Conservation (phyloP, 2,113 vertebrate genomes). For the Siniperca chuatsi region DNA sequence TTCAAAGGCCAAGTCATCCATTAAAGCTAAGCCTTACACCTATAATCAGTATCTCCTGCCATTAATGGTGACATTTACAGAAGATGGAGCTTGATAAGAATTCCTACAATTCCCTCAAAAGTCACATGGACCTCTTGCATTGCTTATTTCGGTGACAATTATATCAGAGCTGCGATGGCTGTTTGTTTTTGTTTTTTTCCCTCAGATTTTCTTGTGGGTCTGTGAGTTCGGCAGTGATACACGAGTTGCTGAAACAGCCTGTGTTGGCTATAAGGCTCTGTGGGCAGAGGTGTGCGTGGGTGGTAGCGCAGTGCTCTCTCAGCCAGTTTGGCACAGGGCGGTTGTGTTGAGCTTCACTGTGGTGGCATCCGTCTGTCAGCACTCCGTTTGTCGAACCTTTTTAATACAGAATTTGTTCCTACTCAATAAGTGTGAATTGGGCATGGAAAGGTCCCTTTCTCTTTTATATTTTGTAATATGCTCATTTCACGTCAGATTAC, state of each 20-base stretch:
- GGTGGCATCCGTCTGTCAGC: constrained; percentile 75
- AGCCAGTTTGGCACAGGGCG: constrained; percentile 77
- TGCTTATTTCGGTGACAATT: not conserved
- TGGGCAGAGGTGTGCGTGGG: constrained; percentile 79
- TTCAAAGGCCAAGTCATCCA: constrained; percentile 27
- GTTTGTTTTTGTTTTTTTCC: not conserved
- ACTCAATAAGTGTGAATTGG: constrained; percentile 9
- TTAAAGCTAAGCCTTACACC: constrained; percentile 26
- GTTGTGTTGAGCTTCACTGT: constrained; percentile 65
- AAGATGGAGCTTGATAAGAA: constrained; percentile 8
- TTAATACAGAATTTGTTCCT: constrained; percentile 34
- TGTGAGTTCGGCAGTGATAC: constrained; percentile 56
- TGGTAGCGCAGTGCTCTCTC: constrained; percentile 67
- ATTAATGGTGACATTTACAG: constrained; percentile 51
- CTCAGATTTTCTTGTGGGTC: constrained; percentile 13
- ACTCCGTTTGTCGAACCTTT: constrained; percentile 42
- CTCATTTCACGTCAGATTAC: constrained; percentile 20
- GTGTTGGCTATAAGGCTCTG: constrained; percentile 67
- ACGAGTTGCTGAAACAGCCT: constrained; percentile 71
- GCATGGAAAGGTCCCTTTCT: not conserved
- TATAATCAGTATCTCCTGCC: constrained; percentile 26
- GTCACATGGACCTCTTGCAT: not conserved
- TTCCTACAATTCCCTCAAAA: not conserved
- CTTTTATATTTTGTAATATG: constrained; percentile 13
- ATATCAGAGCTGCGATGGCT: not conserved